Base-by-base conservation (phyloP, 2,113 vertebrate genomes). In the Cottus gobio region DNA sequence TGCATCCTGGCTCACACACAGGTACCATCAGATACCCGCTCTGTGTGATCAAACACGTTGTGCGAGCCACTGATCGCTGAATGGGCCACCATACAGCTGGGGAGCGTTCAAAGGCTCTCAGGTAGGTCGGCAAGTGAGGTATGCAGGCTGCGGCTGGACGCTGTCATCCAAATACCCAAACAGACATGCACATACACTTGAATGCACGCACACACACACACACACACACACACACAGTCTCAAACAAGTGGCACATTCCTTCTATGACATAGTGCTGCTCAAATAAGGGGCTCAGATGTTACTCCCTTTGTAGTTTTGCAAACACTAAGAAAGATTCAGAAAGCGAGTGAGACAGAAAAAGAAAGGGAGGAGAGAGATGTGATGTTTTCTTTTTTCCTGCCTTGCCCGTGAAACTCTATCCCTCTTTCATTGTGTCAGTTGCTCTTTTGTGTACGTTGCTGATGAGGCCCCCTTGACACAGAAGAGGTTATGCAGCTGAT, bases 401-500 rank as follows among this genome's bases (percentile, higher is more conserved):
- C 77, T 78, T 18, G 60, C 65, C 93, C 87, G 87, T 94, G 94
- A 95, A 94, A 95, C 89, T 82, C 50, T 90, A 94, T 94, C 92
- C 75, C 83, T 85, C 86, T 90, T 91, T 92, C 91, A 90, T 85
- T 85, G 89, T 93, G 92, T 93, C 92, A 87, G 85, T 76, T 31
- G 62, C 48, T 89, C 90, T 91, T 94, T 94, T 95, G 93, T 95
- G 90, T 76, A 42, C 3, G 46, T 56, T 65, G 82, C 71, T 82
- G 80, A 87, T 87, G 89, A 90, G 91, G 88, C 85, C 90, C 80
- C 81, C 76, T 87, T 86, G 90, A 93, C 92, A 86, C 77, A 60
- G 86, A 73, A 71, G 88, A 92, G 89, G 90, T 91, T 86, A 87
- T 84, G 78, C 89, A 89, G 87, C 85, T 81, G 93, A 94, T 92